Evolutionary conservation across 2,113 vertebrate genomes (phyloP), one percentile per base, ranked within the genome.

Genomic region (Prinia subflava): DNA sequence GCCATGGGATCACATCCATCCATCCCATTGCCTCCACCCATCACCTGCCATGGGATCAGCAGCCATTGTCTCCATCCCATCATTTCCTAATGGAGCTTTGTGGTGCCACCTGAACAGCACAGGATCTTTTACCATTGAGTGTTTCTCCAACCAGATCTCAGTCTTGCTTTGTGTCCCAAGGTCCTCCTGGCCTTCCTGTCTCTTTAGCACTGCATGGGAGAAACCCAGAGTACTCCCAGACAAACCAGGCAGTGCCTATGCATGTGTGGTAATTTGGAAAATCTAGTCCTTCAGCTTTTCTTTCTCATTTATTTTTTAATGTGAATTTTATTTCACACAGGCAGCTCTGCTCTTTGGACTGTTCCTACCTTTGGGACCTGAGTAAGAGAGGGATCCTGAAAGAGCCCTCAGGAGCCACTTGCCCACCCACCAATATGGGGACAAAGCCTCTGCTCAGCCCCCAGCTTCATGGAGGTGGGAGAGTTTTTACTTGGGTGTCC

Each of bases 391-490:
- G 2, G 3, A 76, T 80, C 16, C 23, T 20, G 25, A 64, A 68
- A 64, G 21, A 50, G 15, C 9, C 5, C 37, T 81, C 33, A 13
- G 30, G 14, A 91, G 6, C 15, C 9, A 41, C 55, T 78, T 81
- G 10, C 39, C 30, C 37, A 42, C 8, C 15, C 17, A 22, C 7
- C 5, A 4, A 28, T 0, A 0, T 13, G 27, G 7, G 22, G 14
- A 7, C 7, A 80, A 55, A 76, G 15, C 22, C 20, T 64, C 13
- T 73, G 10, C 35, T 65, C 1, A 2, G 21, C 11, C 11, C 33
- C 8, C 5, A 49, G 0, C 12, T 76, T 77, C 55, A 59, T 16
- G 52, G 59, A 86, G 17, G 3, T 31, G 13, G 8, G 5, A 42
- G 31, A 6, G 7, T 46, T 33, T 52, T 52, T 44, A 11, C 27